Evolutionary conservation across 2,888 invertebrate species (phyloP).

Genomic region (Catocala nupta): DNA sequence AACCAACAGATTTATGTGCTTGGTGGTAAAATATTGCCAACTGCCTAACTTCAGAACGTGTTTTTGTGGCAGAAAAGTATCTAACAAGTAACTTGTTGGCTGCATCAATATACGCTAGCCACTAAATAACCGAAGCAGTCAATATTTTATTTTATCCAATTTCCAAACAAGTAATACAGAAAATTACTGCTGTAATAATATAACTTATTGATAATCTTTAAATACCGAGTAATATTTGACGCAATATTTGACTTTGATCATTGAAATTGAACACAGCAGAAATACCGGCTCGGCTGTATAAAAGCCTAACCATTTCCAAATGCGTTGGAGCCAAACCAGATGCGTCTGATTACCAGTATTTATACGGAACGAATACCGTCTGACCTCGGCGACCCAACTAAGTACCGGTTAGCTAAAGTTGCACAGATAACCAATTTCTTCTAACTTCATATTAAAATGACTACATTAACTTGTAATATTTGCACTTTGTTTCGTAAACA

Average conservation of each 20-base stretch:
- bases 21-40: too few relatives aligned
- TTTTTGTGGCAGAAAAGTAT: too few relatives aligned
- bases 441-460: conserved; percentile 20
- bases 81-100: too few relatives aligned
- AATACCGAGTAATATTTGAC: too few relatives aligned
- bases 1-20: too few relatives aligned
- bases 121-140: too few relatives aligned
- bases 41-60: too few relatives aligned
- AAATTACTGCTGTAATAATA: too few relatives aligned
- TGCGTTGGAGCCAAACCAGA: conserved; percentile 19
- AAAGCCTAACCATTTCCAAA: conserved; percentile 10
- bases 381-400: conserved; percentile 23
- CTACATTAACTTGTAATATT: conserved; percentile 24
- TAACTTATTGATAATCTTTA: too few relatives aligned
- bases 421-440: conserved; percentile 23
- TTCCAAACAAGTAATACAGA: too few relatives aligned
- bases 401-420: conserved; percentile 28
- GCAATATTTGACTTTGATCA: background rate
- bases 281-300: background rate
- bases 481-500: conserved; percentile 46
- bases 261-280: background rate
- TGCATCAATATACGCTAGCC: too few relatives aligned
- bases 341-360: conserved; percentile 25
- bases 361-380: conserved; percentile 28
- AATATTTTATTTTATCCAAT: too few relatives aligned